These are phyloP conservation scores for Delichon dasypus DNA, from an alignment of 2,797 vertebrate genomes.

Conservation along the genomic window DNA sequence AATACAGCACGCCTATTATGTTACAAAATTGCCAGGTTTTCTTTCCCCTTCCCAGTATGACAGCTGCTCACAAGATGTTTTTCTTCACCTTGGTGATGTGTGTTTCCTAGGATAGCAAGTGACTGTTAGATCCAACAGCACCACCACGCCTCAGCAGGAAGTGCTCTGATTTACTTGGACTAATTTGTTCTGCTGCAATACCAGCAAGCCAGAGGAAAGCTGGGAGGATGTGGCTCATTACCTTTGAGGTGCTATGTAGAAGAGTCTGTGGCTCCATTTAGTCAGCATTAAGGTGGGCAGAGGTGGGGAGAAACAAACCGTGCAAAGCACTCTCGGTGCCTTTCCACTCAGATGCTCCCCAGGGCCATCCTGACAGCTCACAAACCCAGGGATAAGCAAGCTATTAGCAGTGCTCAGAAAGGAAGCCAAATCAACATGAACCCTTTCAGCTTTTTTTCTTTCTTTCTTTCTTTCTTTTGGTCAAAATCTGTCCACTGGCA, in stretches of 20 bases:
- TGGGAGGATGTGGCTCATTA: background rate
- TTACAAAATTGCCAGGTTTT: background rate
- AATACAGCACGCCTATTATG: background rate
- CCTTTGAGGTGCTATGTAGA: background rate
- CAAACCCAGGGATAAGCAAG: background rate
- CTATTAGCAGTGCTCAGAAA: background rate
- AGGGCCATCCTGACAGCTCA: background rate
- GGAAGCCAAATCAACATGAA: background rate
- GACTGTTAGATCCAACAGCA: background rate
- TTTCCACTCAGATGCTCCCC: background rate
- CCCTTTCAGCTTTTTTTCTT: background rate
- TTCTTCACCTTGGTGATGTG: background rate
- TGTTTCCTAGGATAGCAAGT: background rate
- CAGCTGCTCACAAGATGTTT: background rate
- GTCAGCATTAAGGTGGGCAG: background rate
- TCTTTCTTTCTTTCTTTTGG: background rate
- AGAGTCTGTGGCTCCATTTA: background rate
- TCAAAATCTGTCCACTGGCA: background rate
- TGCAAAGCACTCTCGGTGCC: accelerated
- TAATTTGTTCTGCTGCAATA: background rate
- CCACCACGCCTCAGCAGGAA: background rate
- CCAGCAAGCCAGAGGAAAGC: background rate
- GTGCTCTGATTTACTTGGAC: background rate
- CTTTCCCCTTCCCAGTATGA: background rate
- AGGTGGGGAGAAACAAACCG: accelerated